Evolutionary conservation across 2,113 vertebrate species (phyloP).

Genomic region (Calyptommatus sinebrachiatus): DNA sequence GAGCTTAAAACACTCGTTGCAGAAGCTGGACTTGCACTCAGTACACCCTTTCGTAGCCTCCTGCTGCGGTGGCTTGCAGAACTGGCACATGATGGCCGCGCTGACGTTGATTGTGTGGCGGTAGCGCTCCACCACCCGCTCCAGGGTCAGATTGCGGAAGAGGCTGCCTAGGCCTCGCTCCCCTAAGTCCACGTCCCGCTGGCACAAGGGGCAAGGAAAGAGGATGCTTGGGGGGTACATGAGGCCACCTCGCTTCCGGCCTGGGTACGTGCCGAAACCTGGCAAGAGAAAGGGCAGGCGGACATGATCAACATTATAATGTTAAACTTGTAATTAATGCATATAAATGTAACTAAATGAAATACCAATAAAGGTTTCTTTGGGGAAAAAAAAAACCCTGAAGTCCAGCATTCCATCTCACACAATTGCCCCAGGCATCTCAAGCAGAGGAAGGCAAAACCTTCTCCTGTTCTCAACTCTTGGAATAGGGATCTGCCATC

Average conservation of each 20-base stretch:
- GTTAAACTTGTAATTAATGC: too few species aligned
- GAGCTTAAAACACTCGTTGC: conserved; percentile 97
- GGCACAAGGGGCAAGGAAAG: conserved; percentile 91
- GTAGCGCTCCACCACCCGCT: conserved; percentile 92
- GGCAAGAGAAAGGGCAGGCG: rapidly evolving
- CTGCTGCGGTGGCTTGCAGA: conserved; percentile 89
- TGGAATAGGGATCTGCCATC: too few species aligned
- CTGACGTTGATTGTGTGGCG: conserved; percentile 74
- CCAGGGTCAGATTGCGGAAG: conserved; percentile 93
- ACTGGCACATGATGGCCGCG: conserved; percentile 88
- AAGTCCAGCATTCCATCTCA: too few species aligned
- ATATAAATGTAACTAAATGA: too few species aligned
- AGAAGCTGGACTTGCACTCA: conserved; percentile 93
- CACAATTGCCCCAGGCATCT: too few species aligned
- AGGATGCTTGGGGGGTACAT: conserved; percentile 78
- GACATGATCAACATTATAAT: rapidly evolving
- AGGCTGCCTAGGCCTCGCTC: conserved; percentile 88
- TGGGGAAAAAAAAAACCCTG: too few species aligned
- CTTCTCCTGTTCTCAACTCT: too few species aligned
- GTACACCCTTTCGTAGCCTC: conserved; percentile 96
- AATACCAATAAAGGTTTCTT: too few species aligned
- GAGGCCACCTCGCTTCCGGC: conserved; percentile 77
- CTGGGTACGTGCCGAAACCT: conserved; percentile 92
- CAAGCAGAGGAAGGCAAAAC: too few species aligned
- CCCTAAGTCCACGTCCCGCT: conserved; percentile 88